Evolutionary conservation across 2,113 vertebrate genomes (phyloP).

Genomic region (Myotis brandtii): DNA sequence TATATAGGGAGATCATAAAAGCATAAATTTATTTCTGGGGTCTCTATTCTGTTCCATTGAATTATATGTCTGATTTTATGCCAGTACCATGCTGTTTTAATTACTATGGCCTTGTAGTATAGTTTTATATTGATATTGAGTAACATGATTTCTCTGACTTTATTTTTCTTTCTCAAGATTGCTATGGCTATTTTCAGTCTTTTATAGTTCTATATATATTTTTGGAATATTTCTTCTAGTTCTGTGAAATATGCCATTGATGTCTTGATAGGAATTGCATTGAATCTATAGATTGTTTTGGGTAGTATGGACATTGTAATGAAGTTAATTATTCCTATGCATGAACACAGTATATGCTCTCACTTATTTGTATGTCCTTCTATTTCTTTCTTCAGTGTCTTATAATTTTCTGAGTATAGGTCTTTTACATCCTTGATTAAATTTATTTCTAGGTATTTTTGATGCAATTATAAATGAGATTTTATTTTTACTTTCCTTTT

Average conservation of each 20-base stretch:
- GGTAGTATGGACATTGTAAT: background rate
- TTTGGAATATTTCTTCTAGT: background rate
- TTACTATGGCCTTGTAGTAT: too few species aligned
- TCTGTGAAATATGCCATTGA: background rate
- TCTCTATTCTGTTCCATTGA: too few species aligned
- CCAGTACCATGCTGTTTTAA: too few species aligned
- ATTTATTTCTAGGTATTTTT: background rate
- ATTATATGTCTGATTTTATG: too few species aligned
- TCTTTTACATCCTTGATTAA: background rate
- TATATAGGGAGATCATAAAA: too few species aligned
- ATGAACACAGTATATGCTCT: background rate
- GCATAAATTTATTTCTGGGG: too few species aligned
- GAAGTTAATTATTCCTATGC: background rate
- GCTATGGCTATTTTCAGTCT: background rate
- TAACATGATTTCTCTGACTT: background rate
- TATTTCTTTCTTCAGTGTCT: background rate
- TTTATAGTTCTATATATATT: background rate
- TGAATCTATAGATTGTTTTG: background rate
- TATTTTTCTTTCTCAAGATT: background rate
- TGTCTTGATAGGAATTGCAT: background rate
- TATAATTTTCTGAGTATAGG: background rate
- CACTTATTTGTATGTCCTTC: background rate
- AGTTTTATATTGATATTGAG: background rate
- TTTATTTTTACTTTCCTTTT: background rate
- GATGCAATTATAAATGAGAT: background rate